A percentile compares a stretch with the other conserved stretches of the same genome.
These are phyloP conservation scores for Sinotaia quadrata DNA, from an alignment of 2,888 invertebrate genomes.

Conservation along the genomic window DNA sequence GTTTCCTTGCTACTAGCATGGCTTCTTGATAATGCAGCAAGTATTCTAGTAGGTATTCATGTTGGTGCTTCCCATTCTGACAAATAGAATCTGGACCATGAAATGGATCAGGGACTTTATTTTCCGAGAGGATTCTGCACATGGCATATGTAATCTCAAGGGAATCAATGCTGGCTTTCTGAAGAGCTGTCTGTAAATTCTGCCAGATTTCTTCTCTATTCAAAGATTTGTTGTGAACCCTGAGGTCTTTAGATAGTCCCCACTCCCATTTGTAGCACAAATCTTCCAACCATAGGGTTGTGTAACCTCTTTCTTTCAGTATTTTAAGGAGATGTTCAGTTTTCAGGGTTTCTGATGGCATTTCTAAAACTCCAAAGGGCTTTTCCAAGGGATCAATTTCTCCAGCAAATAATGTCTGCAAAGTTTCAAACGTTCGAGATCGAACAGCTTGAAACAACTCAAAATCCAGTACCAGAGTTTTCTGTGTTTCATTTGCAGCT, in stretches of 20 bases:
- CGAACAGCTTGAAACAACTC: conserved; percentile 56
- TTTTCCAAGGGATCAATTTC: conserved; percentile 48
- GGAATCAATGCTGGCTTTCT: conserved; percentile 46
- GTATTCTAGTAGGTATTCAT: conserved; percentile 56
- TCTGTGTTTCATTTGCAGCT: not conserved
- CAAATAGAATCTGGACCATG: conserved; percentile 57
- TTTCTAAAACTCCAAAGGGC: conserved; percentile 50
- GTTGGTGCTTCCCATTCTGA: conserved; percentile 55
- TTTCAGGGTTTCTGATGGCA: conserved; percentile 47
- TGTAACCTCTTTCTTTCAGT: conserved; percentile 45
- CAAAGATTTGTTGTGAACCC: conserved; percentile 44
- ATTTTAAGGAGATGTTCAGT: conserved; percentile 41
- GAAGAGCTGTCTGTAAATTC: conserved; percentile 40
- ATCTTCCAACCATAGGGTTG: conserved; percentile 61
- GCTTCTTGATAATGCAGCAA: conserved; percentile 43
- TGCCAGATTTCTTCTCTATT: conserved; percentile 41
- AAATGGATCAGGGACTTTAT: conserved; percentile 53
- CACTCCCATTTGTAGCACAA: conserved; percentile 61
- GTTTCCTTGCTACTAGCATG: conserved; percentile 29
- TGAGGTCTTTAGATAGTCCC: conserved; percentile 59
- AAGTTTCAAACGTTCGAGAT: conserved; percentile 58
- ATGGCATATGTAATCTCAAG: conserved; percentile 50
- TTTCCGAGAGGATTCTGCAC: conserved; percentile 50
- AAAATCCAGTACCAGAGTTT: conserved; percentile 52
- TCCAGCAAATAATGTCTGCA: conserved; percentile 56